Evolutionary conservation across 1,140 invertebrate genomes (phyloP).

Genomic region (Hycleus phaleratus): DNA sequence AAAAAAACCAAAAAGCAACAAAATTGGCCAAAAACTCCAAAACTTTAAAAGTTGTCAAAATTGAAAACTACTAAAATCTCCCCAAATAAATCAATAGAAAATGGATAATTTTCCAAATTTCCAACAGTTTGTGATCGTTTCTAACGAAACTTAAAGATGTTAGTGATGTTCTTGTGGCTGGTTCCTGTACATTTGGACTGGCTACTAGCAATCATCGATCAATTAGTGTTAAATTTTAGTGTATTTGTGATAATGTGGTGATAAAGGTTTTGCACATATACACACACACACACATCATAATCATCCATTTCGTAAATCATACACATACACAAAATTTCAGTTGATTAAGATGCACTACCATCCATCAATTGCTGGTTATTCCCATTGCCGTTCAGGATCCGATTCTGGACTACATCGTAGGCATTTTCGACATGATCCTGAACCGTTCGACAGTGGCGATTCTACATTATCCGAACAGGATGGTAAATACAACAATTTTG

Average conservation of each 20-base stretch:
- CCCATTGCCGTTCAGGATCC: slow-evolving; percentile 37
- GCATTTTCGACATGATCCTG: slow-evolving; percentile 25
- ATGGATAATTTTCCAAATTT: neutral
- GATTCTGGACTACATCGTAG: slow-evolving; percentile 35
- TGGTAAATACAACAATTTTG: slow-evolving; percentile 23
- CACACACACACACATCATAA: too few species aligned
- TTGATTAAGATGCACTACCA: slow-evolving; percentile 32
- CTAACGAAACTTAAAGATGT: neutral
- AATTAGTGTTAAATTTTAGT: slow-evolving; percentile 4
- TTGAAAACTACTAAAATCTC: too few species aligned
- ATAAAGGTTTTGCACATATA: slow-evolving; percentile 5
- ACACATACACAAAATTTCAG: neutral
- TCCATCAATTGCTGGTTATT: slow-evolving; percentile 28
- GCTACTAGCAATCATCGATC: neutral
- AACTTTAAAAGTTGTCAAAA: too few species aligned
- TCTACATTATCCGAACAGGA: slow-evolving; percentile 37
- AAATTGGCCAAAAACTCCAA: neutral
- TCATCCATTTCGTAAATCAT: too few species aligned
- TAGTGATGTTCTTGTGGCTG: neutral
- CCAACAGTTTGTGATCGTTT: neutral
- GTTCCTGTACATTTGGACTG: neutral
- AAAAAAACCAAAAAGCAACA: too few species aligned
- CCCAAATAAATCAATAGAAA: too few species aligned
- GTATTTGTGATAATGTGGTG: slow-evolving; percentile 9
- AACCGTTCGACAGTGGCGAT: slow-evolving; percentile 37